Evolutionary conservation across 92 coral and sea anemone genomes (phyloP), one percentile per base, ranked within the genome.

Genomic region (Muricea muricata): DNA sequence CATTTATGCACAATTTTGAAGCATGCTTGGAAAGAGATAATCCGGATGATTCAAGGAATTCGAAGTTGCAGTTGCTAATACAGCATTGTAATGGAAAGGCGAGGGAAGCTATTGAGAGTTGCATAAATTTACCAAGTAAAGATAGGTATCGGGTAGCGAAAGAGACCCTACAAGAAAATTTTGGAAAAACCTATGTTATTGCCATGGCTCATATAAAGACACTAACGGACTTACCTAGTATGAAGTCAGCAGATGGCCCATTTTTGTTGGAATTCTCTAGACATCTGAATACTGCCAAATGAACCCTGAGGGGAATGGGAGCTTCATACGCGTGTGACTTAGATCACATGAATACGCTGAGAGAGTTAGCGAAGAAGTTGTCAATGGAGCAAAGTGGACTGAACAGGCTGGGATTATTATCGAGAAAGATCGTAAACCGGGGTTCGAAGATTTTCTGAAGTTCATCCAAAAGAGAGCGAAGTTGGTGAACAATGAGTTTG

Each of bases 51-150:
- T 80, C 84, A 23, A 86, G 85, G 81, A 93, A n/a, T n/a, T n/a
- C n/a, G n/a, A n/a, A 81, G 25, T 50, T 93, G 34, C 91, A 86
- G 56, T 63, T 85, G 6, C 71, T 91, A 13, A 92, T 92, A 3
- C 91, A 85, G 74, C 92, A 90, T 71, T 93, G 42, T 75, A 56
- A 56, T 0, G 94, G 93, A 47, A 93, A 86, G 81, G 92, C 91
- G 2, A 79, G 80, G 4, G 94, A 91, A 10, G 90, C 97, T 0
- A 81, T 91, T 21, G 91, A 93, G 37, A 93, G 91, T 24, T 88
- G 94, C 21, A 82, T 73, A 15, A 91, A 87, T 40, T 57, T 90
- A 73, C 75, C 93, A 46, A 50, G 9, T 8, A 60, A 31, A 35
- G 74, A 67, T 67, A 46, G 74, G 14, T 67, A 67, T 26, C 41